These are phyloP conservation scores for Drosophila malerkotliana DNA, from an alignment of 1,140 invertebrate species.

Conservation along the genomic window DNA sequence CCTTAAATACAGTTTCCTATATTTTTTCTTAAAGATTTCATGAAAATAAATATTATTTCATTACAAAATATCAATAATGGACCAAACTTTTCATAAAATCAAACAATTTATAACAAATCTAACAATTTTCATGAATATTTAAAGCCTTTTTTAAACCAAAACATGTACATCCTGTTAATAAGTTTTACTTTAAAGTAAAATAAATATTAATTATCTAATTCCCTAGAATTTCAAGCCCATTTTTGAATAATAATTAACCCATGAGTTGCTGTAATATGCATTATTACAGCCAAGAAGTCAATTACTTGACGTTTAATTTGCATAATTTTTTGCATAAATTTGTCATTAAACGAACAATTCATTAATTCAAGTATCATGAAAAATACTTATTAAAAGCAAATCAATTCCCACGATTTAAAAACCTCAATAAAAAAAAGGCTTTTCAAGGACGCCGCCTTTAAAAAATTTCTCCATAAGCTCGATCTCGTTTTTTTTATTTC, in stretches of 20 bases:
- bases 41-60: too few relatives aligned
- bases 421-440: neutral
- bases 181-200: neutral
- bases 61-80: too few relatives aligned
- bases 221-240: neutral
- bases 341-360: neutral
- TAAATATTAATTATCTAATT: neutral
- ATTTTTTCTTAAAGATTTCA: too few relatives aligned
- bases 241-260: neutral
- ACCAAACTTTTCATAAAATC: too few relatives aligned
- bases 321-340: neutral
- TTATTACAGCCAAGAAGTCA: neutral
- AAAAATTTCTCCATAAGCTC: neutral
- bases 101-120: too few relatives aligned
- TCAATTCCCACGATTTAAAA: constrained; percentile 24
- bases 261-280: neutral
- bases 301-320: neutral
- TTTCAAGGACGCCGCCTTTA: constrained; percentile 21
- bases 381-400: neutral
- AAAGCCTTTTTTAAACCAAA: too few relatives aligned
- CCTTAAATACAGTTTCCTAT: too few relatives aligned
- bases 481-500: neutral
- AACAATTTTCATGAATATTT: too few relatives aligned
- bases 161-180: neutral
- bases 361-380: neutral